Conservation (phyloP, 2,888 invertebrate genomes). For the Acrocera orbiculus region DNA sequence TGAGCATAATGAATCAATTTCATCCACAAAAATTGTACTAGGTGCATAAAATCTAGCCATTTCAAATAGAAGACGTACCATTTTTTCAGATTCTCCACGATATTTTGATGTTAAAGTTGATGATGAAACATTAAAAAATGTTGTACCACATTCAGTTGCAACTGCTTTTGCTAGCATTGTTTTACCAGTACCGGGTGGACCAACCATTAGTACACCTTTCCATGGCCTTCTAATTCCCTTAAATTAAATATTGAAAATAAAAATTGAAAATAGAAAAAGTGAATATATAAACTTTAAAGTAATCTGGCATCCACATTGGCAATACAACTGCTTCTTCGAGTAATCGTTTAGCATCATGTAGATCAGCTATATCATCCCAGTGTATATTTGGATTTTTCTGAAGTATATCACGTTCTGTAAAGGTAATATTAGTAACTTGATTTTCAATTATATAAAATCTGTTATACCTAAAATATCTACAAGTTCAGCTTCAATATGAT, state of each 20-base stretch:
- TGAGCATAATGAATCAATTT: constrained; percentile 95
- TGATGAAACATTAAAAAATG: constrained; percentile 94
- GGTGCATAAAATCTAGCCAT: constrained; percentile 98
- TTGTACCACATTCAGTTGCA: constrained; percentile 94
- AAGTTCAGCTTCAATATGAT: constrained; percentile 70
- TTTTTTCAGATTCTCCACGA: constrained; percentile 96
- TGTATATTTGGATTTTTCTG: constrained; percentile 91
- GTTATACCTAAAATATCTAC: constrained; percentile 69
- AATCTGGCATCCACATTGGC: constrained; percentile 96
- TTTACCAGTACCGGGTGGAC: constrained; percentile 79
- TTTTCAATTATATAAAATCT: background rate
- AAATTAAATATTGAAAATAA: constrained; percentile 6
- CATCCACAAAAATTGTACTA: constrained; percentile 96
- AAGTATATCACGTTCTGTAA: constrained; percentile 79
- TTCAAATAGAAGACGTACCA: constrained; percentile 89
- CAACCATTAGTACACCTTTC: constrained; percentile 92
- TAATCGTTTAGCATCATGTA: constrained; percentile 72
- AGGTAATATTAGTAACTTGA: background rate
- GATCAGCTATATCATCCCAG: constrained; percentile 89
- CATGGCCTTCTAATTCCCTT: constrained; percentile 87
- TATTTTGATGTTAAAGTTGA: constrained; percentile 97
- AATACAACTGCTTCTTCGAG: constrained; percentile 94
- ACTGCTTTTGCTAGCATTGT: constrained; percentile 96
- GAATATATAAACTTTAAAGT: constrained; percentile 65
- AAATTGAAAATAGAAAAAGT: background rate